phyloP scores from a whole-genome alignment of 2,113 vertebrate species.

The Takifugu flavidus region DNA sequence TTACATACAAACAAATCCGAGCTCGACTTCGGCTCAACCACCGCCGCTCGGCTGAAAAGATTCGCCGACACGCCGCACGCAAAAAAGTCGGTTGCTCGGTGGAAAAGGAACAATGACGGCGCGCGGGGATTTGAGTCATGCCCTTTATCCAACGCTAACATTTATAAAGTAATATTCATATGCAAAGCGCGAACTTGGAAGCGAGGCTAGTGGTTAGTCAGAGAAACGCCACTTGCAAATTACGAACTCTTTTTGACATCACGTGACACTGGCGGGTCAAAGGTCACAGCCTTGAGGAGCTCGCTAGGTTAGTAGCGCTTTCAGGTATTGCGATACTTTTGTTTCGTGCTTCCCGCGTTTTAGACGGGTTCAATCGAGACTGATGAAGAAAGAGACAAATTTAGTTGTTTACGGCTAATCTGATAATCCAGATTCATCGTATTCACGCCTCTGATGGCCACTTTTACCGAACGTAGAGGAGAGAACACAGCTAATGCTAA shows the following conservation, averaged over 20 bases:
- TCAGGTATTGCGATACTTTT: too few species aligned
- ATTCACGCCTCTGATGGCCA: too few species aligned
- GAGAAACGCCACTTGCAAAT: constrained; percentile 34
- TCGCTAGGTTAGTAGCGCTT: too few species aligned
- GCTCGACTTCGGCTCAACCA: constrained; percentile 35
- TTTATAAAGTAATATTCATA: constrained; percentile 42
- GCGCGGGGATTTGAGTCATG: constrained; percentile 17
- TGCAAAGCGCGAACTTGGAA: constrained; percentile 45
- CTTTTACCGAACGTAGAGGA: not conserved
- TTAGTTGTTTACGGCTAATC: too few species aligned
- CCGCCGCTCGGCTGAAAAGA: constrained; percentile 45
- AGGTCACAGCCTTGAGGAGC: not conserved
- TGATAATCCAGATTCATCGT: too few species aligned
- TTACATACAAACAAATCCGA: constrained; percentile 79
- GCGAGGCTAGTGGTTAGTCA: not conserved
- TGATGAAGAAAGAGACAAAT: too few species aligned
- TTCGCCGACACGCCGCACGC: constrained; percentile 56
- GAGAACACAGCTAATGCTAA: not conserved
- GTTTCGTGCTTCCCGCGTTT: too few species aligned
- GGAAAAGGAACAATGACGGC: constrained; percentile 41
- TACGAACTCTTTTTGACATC: constrained; percentile 11
- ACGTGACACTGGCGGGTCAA: not conserved
- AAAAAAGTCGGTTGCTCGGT: constrained; percentile 51
- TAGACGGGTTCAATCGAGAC: too few species aligned
- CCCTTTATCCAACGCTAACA: constrained; percentile 26